Conservation (phyloP, 2,888 invertebrate species). For the Cybosia mesomella region DNA sequence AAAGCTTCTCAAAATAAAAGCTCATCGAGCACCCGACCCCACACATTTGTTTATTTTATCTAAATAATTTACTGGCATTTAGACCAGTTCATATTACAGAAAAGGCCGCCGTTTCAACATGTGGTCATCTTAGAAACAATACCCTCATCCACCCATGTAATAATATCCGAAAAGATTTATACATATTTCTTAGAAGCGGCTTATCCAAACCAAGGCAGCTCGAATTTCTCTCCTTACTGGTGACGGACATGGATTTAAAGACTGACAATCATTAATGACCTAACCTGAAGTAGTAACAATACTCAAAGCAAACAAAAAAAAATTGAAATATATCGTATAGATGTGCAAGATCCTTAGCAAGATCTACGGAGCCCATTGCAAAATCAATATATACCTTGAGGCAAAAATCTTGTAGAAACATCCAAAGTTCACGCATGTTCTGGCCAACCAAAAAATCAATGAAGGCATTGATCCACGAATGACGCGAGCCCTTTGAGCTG, state of each 20-base stretch:
- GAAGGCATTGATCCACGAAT: no score
- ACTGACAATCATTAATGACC: conserved; percentile 33
- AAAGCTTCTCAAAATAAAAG: neutral
- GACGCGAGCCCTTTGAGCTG: no score
- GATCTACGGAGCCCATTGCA: no score
- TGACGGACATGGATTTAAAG: conserved; percentile 15
- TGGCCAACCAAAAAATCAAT: no score
- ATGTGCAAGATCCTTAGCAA: neutral
- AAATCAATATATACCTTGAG: no score
- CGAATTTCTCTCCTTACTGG: conserved; percentile 23
- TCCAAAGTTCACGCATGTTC: no score
- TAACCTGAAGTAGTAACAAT: conserved; percentile 18
- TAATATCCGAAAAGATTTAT: conserved; percentile 26
- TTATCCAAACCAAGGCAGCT: conserved; percentile 14
- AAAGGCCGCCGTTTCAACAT: conserved; percentile 40
- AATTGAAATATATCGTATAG: neutral
- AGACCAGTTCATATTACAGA: conserved; percentile 31
- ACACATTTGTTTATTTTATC: conserved; percentile 54
- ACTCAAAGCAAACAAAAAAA: conserved; percentile 21
- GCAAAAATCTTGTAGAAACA: no score
- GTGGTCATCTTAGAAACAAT: conserved; percentile 47
- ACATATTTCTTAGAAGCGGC: conserved; percentile 35
- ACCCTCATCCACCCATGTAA: conserved; percentile 30
- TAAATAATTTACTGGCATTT: conserved; percentile 46
- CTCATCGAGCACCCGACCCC: conserved; percentile 44